These are phyloP conservation scores for Acleris literana DNA, from an alignment of 2,888 invertebrate species.

Conservation along the genomic window DNA sequence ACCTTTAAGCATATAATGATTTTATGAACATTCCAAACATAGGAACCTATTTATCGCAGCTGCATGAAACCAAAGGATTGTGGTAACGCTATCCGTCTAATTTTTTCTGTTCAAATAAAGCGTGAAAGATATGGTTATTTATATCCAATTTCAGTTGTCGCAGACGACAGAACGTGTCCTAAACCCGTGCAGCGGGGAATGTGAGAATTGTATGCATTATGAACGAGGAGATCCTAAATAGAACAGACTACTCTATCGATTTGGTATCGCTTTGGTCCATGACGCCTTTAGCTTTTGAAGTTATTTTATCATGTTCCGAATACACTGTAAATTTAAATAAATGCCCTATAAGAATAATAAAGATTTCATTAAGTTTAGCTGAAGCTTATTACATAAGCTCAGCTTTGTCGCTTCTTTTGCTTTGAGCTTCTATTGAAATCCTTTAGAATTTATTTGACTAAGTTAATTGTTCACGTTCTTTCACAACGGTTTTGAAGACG, in stretches of 20 bases:
- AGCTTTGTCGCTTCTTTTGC: background rate
- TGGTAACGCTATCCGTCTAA: background rate
- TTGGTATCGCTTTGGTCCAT: conserved; percentile 6
- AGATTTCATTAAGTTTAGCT: too few relatives aligned
- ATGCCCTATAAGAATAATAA: too few relatives aligned
- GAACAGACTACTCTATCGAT: conserved; percentile 28
- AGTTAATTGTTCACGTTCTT: conserved; percentile 1
- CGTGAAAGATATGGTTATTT: conserved; percentile 4
- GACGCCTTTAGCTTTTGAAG: background rate
- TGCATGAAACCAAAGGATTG: too few relatives aligned
- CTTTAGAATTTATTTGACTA: background rate
- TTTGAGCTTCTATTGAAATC: background rate
- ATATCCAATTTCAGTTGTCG: conserved; percentile 4
- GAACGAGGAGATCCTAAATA: conserved; percentile 22
- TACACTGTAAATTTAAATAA: too few relatives aligned
- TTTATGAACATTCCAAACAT: too few relatives aligned
- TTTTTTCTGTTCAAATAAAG: background rate
- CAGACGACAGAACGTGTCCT: background rate
- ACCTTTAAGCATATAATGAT: too few relatives aligned
- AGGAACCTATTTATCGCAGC: too few relatives aligned
- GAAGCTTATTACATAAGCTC: too few relatives aligned
- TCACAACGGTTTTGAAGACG: conserved; percentile 9
- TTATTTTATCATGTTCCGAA: background rate
- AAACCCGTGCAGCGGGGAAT: conserved; percentile 5
- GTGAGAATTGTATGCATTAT: conserved; percentile 27